Percentiles rank a stretch among this genome's conserved stretches.
phyloP scores from a whole-genome alignment of 2,113 vertebrate genomes.

The Opisthocomus hoazin region DNA sequence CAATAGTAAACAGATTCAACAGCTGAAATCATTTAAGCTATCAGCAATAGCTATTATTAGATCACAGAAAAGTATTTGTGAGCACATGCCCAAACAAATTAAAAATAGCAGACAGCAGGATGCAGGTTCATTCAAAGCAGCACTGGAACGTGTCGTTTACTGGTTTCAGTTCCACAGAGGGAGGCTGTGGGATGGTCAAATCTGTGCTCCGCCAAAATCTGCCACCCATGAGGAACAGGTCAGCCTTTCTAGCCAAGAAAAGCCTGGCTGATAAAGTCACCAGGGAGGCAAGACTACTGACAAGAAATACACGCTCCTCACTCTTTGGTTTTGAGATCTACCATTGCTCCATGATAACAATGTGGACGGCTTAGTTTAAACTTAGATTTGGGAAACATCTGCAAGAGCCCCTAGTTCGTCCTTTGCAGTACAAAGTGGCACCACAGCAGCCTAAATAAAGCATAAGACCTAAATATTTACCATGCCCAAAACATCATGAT shows the following conservation, averaged over 20 bases:
- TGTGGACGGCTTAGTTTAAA: neutral
- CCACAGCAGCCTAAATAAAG: neutral
- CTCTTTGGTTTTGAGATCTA: neutral
- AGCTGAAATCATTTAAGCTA: neutral
- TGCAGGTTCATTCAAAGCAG: neutral
- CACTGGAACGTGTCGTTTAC: fast-evolving
- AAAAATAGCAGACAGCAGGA: neutral
- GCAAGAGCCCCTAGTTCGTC: neutral
- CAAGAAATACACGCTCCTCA: neutral
- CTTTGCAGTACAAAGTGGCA: neutral
- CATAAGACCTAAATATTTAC: neutral
- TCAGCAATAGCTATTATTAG: neutral
- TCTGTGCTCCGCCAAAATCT: neutral
- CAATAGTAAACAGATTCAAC: neutral
- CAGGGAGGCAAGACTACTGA: neutral
- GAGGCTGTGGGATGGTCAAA: neutral
- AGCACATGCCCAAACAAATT: neutral
- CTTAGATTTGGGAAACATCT: neutral
- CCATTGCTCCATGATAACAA: neutral
- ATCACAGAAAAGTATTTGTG: neutral
- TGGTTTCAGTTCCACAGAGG: neutral
- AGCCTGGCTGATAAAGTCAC: neutral
- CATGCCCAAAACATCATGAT: neutral
- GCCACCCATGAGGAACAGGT: neutral
- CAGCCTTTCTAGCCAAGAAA: neutral